phyloP scores from a whole-genome alignment of 2,888 invertebrate species.

The Opisthograptis luteolata region DNA sequence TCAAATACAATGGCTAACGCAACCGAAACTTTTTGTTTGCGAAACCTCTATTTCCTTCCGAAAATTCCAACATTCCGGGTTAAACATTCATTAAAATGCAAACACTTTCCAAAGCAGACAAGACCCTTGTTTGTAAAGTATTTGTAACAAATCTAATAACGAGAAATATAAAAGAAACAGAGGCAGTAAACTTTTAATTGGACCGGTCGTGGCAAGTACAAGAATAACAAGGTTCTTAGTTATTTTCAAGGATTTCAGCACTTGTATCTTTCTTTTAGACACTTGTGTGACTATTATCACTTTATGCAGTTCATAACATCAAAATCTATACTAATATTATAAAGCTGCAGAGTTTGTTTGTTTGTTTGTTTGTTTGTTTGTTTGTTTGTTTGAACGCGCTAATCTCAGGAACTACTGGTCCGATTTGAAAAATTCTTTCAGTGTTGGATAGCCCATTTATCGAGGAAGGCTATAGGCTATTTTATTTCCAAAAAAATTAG shows the following conservation, averaged over 20 bases:
- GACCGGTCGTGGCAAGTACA: constrained; percentile 5
- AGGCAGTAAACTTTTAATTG: constrained; percentile 35
- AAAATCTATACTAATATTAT: too few relatives aligned
- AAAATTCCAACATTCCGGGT: constrained; percentile 15
- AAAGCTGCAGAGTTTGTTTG: too few relatives aligned
- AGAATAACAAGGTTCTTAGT: constrained; percentile 4
- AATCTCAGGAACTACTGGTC: too few relatives aligned
- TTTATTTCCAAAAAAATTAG: too few relatives aligned
- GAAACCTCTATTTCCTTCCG: constrained; percentile 7
- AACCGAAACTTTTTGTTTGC: too few relatives aligned
- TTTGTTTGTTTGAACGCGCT: too few relatives aligned
- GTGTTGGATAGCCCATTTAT: too few relatives aligned
- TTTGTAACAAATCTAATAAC: constrained; percentile 34
- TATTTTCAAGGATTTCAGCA: constrained; percentile 2
- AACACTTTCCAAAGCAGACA: constrained; percentile 19
- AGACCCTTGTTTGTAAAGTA: constrained; percentile 23
- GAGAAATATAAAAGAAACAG: constrained; percentile 28
- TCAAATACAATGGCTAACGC: neutral
- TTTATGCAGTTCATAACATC: neutral
- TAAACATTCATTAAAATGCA: constrained; percentile 24
- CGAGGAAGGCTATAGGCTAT: too few relatives aligned
- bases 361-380: neutral
- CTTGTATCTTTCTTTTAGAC: neutral
- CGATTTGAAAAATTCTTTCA: too few relatives aligned
- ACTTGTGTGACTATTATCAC: neutral